Evolutionary conservation across 2,113 vertebrate species (phyloP).

Genomic region (Polypterus bichir): DNA sequence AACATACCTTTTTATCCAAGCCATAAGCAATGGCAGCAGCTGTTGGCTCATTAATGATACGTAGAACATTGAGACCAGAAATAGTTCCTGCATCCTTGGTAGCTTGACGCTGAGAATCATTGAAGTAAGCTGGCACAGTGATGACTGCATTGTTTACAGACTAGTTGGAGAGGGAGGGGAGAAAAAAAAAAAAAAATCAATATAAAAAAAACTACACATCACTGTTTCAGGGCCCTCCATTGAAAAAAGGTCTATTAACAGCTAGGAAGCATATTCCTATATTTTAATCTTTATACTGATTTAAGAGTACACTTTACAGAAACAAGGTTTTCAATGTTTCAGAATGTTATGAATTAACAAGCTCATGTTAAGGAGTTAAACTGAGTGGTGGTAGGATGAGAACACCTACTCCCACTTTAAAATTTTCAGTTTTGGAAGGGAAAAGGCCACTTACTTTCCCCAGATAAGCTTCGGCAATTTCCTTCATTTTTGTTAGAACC

Average conservation of each 20-base stretch:
- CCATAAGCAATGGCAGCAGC: constrained; percentile 61
- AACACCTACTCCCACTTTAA: too few species aligned
- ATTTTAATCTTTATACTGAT: too few species aligned
- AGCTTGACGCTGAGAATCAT: constrained; percentile 57
- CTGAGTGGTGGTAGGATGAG: too few species aligned
- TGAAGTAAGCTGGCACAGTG: constrained; percentile 63
- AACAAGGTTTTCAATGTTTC: too few species aligned
- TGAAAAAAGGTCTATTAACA: too few species aligned
- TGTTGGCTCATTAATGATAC: constrained; percentile 62
- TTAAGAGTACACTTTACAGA: too few species aligned
- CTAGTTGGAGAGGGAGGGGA: constrained; percentile 21
- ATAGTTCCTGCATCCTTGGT: constrained; percentile 61
- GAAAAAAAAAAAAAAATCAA: not conserved
- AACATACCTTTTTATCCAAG: constrained; percentile 53
- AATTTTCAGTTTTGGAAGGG: too few species aligned
- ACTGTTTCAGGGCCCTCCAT: too few species aligned
- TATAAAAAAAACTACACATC: too few species aligned
- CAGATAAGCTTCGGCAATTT: constrained; percentile 47
- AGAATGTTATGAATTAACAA: too few species aligned
- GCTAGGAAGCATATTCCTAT: too few species aligned
- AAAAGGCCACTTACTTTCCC: constrained; percentile 30
- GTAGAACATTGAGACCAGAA: constrained; percentile 54
- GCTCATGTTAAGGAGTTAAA: too few species aligned
- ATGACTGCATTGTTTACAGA: constrained; percentile 53
- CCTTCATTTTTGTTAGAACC: constrained; percentile 53